Percentiles rank a stretch among this genome's conserved stretches.
These are phyloP conservation scores for Menidia menidia DNA, from an alignment of 2,797 vertebrate genomes.

Conservation along the genomic window DNA sequence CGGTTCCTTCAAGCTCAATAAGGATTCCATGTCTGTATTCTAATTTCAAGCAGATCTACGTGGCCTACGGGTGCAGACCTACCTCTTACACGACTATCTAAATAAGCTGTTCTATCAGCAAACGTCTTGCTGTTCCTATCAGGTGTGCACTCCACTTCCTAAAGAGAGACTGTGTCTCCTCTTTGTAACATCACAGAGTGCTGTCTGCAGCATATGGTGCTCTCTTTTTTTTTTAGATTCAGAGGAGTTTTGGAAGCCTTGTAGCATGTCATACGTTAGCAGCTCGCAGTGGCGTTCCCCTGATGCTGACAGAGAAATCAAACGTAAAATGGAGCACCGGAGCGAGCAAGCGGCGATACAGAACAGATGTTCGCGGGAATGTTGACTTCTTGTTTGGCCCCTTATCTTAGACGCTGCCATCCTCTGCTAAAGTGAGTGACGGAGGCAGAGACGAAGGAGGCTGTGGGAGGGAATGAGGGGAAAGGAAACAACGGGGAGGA, in stretches of 20 bases:
- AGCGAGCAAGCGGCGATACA: constrained; percentile 62
- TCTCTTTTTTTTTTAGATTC: constrained; percentile 71
- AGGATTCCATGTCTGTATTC: constrained; percentile 40
- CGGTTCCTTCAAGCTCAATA: constrained; percentile 30
- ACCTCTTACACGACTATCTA: constrained; percentile 26
- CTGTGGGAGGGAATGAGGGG: constrained; percentile 31
- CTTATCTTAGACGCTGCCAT: constrained; percentile 75
- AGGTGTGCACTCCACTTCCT: constrained; percentile 53
- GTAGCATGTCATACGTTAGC: constrained; percentile 70
- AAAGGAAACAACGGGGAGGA: constrained; percentile 35
- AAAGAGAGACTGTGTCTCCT: constrained; percentile 53
- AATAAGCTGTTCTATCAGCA: constrained; percentile 53
- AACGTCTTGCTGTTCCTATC: constrained; percentile 54
- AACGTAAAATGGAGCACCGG: constrained; percentile 77
- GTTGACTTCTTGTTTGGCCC: constrained; percentile 76
- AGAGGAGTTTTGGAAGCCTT: constrained; percentile 68
- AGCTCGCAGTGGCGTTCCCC: constrained; percentile 72
- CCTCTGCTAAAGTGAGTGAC: constrained; percentile 70
- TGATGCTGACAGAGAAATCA: constrained; percentile 75
- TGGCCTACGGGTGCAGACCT: constrained; percentile 20
- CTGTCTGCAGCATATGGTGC: constrained; percentile 67
- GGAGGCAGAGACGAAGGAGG: constrained; percentile 48
- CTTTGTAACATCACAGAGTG: constrained; percentile 59
- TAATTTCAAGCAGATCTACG: constrained; percentile 32
- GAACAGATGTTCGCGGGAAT: constrained; percentile 81